Evolutionary conservation across 2,113 vertebrate genomes (phyloP), one percentile per base, ranked within the genome.

Genomic region (Pagrus major): DNA sequence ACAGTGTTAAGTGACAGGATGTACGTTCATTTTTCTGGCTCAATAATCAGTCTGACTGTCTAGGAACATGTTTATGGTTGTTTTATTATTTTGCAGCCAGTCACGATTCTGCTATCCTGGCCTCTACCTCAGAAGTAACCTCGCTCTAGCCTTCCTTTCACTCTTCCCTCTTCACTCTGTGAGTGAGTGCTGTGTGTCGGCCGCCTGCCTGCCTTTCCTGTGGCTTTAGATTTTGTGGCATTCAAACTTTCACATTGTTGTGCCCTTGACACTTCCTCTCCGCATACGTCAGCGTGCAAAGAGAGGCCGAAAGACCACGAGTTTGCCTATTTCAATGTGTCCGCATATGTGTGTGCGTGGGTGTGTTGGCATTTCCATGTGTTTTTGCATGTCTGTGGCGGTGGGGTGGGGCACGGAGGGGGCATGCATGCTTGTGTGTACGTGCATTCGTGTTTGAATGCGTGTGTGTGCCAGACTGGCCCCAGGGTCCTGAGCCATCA

Each of bases 401-500:
- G 35, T 25, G 41, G 64, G 51, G 23, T 16, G 29, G 44, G 9
- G 33, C 35, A 55, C 5, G 16, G 18, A 59, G 55, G 60, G 25
- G 54, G 29, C 66, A 31, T 71, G 72, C 49, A 29, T 65, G 55
- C 6, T 71, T 65, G 55, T 66, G 54, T 52, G 49, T 76, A 71
- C 29, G 18, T 46, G 60, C n/a, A 35, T 55, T 35, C 58, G 41
- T 87, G 55, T 80, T 56, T 67, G 65, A 47, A 35, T 78, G 71
- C n/a, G 44, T 86, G 59, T 79, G 85, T 71, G 67, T 63, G 86
- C 59, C 80, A 86, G 74, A 76, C 84, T 81, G 80, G 83, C 88
- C 61, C 61, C 54, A 55, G 54, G 91, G 91, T 89, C 88, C 89
- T 29, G 72, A 92, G 91, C 90, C 89, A 92, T 92, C 93, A 93